A percentile compares a stretch with the other conserved stretches of the same genome.
These are phyloP conservation scores for Oryzias melastigma DNA, from an alignment of 2,113 vertebrate species.

Conservation along the genomic window DNA sequence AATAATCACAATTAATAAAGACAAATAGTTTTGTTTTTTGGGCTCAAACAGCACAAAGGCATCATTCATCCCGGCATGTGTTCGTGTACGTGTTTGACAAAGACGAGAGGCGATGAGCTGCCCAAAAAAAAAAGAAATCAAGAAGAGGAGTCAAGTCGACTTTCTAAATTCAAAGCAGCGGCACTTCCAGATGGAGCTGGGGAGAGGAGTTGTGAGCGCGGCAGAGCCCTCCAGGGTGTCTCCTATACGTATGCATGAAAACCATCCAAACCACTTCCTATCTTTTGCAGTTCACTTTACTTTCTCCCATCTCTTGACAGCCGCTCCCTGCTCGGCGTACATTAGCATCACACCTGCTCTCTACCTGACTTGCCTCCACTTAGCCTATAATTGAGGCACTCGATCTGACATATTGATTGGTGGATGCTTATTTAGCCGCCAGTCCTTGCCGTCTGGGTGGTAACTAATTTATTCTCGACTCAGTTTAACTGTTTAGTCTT, in stretches of 20 bases:
- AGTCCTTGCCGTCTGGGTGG: slow-evolving; percentile 27
- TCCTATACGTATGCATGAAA: slow-evolving; percentile 35
- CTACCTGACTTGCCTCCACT: slow-evolving; percentile 26
- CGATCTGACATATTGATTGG: slow-evolving; percentile 27
- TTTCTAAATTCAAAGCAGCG: slow-evolving; percentile 47
- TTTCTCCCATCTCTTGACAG: slow-evolving; percentile 8
- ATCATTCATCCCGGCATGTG: not conserved
- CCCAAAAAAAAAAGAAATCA: slow-evolving; percentile 1
- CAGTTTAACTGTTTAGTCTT: slow-evolving; percentile 29
- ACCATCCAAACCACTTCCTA: slow-evolving; percentile 41
- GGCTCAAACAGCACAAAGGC: slow-evolving; percentile 2
- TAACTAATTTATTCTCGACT: slow-evolving; percentile 35
- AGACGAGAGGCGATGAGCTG: slow-evolving; percentile 24
- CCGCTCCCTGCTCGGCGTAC: not conserved
- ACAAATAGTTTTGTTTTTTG: too few relatives aligned
- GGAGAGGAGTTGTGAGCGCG: slow-evolving; percentile 33
- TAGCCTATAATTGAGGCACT: slow-evolving; percentile 45
- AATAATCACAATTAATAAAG: too few relatives aligned
- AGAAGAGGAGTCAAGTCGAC: slow-evolving; percentile 8
- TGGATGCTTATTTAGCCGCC: slow-evolving; percentile 38
- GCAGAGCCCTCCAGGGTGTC: slow-evolving; percentile 18
- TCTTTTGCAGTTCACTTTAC: slow-evolving; percentile 11
- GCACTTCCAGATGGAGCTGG: slow-evolving; percentile 26
- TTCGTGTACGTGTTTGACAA: not conserved
- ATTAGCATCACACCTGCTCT: slow-evolving; percentile 25